These are phyloP conservation scores for Hofmannophila pseudospretella DNA, from an alignment of 2,888 invertebrate genomes.

Conservation along the genomic window DNA sequence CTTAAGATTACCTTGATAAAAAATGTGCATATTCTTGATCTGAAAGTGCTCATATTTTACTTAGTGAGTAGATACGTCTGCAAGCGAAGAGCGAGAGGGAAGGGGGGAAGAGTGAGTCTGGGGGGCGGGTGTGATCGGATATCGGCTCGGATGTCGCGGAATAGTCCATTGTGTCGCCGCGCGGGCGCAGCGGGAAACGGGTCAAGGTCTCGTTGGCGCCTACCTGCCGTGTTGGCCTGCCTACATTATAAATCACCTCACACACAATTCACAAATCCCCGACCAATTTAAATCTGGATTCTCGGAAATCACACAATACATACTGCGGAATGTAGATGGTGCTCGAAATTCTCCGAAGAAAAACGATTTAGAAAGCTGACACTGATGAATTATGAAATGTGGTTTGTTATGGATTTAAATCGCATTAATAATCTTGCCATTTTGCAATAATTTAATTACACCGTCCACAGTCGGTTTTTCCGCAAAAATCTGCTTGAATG, in stretches of 20 bases:
- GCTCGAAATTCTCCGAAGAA: not conserved
- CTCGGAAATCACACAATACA: not conserved
- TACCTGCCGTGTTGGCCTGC: constrained; percentile 42
- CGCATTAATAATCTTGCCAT: too few species aligned
- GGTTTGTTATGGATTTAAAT: not conserved
- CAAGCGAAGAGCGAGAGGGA: constrained; percentile 10
- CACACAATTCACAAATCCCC: not conserved
- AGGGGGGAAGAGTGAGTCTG: constrained; percentile 12
- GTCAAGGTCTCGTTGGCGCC: constrained; percentile 68
- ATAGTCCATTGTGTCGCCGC: constrained; percentile 55
- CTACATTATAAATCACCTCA: constrained; percentile 12
- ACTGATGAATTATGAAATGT: not conserved
- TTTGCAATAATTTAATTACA: too few species aligned
- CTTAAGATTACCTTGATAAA: too few species aligned
- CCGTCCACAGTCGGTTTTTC: too few species aligned
- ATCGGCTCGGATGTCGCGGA: constrained; percentile 59
- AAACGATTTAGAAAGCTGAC: too few species aligned
- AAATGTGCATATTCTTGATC: too few species aligned
- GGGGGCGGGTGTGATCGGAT: constrained; percentile 34
- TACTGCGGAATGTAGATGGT: not conserved
- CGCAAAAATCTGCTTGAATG: too few species aligned
- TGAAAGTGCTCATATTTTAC: too few species aligned
- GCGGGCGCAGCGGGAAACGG: constrained; percentile 43
- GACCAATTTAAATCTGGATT: not conserved
- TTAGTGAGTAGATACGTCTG: too few species aligned